These are phyloP conservation scores for Polyodon spathula DNA, from an alignment of 2,113 vertebrate genomes.

Conservation along the genomic window DNA sequence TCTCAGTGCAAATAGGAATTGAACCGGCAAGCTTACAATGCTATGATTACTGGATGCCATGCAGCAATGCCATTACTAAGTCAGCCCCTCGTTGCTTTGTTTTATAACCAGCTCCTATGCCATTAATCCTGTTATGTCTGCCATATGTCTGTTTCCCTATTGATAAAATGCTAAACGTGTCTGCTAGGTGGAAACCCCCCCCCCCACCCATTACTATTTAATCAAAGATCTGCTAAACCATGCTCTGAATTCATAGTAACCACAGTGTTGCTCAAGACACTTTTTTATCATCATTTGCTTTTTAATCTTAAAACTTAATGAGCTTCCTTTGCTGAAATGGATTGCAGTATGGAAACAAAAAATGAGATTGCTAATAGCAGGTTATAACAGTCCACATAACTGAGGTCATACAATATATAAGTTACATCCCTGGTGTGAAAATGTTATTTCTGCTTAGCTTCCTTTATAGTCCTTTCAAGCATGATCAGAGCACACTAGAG, in stretches of 20 bases:
- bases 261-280: neutral
- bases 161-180: neutral
- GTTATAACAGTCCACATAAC: too few species aligned
- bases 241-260: neutral
- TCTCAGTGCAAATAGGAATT: too few species aligned
- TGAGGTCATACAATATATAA: too few species aligned
- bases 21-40: too few species aligned
- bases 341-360: slow-evolving; percentile 1
- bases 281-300: neutral
- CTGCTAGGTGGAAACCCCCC: neutral
- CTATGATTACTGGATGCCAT: too few species aligned
- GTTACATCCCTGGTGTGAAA: too few species aligned
- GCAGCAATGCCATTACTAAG: too few species aligned
- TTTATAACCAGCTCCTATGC: neutral
- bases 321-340: neutral
- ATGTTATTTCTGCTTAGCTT: too few species aligned
- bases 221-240: neutral
- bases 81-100: neutral
- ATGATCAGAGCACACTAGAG: too few species aligned
- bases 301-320: neutral
- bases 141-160: neutral
- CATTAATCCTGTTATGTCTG: neutral
- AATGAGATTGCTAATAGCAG: neutral
- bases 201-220: neutral
- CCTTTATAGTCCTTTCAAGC: too few species aligned